Evolutionary conservation across 2,113 vertebrate genomes (phyloP).

Genomic region (Gracilinanus agilis): DNA sequence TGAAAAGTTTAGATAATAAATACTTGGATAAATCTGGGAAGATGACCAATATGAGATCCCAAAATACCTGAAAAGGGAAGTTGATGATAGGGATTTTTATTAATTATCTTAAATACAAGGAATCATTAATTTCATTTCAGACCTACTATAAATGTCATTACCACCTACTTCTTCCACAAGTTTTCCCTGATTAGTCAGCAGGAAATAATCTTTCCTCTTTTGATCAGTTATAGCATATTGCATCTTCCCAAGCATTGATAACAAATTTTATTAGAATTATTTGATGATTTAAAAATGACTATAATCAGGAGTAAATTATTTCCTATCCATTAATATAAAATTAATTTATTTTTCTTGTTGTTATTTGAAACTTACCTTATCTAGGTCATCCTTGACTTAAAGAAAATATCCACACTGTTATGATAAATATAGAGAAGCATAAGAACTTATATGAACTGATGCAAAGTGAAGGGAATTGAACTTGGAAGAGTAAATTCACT

Average conservation of each 20-base stretch:
- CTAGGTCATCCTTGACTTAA: neutral
- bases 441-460: neutral
- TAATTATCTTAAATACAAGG: neutral
- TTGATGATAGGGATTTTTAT: neutral
- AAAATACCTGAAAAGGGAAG: neutral
- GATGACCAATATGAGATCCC: neutral
- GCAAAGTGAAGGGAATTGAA: neutral
- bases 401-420: neutral
- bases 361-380: neutral
- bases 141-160: neutral
- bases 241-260: neutral
- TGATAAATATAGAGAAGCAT: neutral
- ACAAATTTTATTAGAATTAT: neutral
- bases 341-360: neutral
- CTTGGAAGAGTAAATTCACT: neutral
- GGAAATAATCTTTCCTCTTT: neutral
- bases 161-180: neutral
- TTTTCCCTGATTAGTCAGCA: neutral
- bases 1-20: neutral
- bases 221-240: neutral
- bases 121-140: neutral
- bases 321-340: neutral
- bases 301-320: neutral
- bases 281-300: neutral
- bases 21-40: neutral